phyloP scores from a whole-genome alignment of 2,888 invertebrate species.

The Yponomeuta evonymella region DNA sequence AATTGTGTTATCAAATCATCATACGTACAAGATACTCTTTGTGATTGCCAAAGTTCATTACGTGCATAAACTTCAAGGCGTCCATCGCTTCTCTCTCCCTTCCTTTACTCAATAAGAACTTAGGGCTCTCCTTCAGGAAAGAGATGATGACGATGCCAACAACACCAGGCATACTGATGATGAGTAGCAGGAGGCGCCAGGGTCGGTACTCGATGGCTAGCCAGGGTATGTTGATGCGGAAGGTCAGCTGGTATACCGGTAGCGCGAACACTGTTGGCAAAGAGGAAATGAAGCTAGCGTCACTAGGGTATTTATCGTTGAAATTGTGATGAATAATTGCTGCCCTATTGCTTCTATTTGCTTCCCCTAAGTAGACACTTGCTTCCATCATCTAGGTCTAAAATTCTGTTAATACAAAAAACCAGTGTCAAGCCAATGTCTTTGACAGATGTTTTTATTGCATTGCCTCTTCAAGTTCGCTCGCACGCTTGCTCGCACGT shows the following conservation, averaged over 20 bases:
- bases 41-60: constrained; percentile 36
- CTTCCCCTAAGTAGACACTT: no score
- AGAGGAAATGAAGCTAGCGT: background rate
- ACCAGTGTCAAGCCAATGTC: no score
- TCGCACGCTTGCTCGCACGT: no score
- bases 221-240: constrained; percentile 50
- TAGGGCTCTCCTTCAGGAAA: constrained; percentile 84
- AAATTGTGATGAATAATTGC: no score
- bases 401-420: no score
- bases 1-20: background rate
- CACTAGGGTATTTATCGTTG: no score
- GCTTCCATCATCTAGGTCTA: no score
- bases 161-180: constrained; percentile 79
- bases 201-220: constrained; percentile 77
- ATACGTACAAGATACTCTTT: constrained; percentile 40
- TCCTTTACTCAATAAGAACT: constrained; percentile 80
- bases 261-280: constrained; percentile 43
- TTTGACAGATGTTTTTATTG: no score
- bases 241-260: constrained; percentile 42
- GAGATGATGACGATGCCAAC: constrained; percentile 73
- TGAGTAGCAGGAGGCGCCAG: constrained; percentile 83
- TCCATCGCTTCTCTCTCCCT: constrained; percentile 72
- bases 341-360: no score
- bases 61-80: constrained; percentile 41
- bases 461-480: no score